A percentile compares a stretch with the other conserved stretches of the same genome.
phyloP scores from a whole-genome alignment of 1,140 invertebrate species.

The Tribolium castaneum region DNA sequence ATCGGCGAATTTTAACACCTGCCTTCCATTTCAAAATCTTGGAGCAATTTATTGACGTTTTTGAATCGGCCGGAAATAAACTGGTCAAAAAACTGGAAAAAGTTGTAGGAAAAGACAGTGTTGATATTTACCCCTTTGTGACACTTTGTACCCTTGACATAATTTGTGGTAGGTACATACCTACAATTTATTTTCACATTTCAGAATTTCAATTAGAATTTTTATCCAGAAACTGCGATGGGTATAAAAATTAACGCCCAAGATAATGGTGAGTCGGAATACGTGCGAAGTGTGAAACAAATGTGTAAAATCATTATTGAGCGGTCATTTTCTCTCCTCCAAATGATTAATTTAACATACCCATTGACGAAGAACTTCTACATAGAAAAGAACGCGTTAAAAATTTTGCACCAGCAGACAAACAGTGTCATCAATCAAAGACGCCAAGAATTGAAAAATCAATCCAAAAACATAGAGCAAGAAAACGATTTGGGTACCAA shows the following conservation, averaged over 20 bases:
- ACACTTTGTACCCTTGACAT: conserved; percentile 78
- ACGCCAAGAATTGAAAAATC: conserved; percentile 58
- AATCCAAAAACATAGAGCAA: conserved; percentile 8
- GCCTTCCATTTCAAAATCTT: conserved; percentile 88
- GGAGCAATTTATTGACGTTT: conserved; percentile 77
- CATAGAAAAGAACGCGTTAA: conserved; percentile 67
- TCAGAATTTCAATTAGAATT: neutral
- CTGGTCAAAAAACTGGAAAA: conserved; percentile 70
- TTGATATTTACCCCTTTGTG: conserved; percentile 75
- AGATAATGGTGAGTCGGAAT: conserved; percentile 75
- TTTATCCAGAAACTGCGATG: conserved; percentile 74
- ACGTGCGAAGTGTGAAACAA: conserved; percentile 77
- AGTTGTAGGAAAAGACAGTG: conserved; percentile 64
- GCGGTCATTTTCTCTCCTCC: conserved; percentile 63
- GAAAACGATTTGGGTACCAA: conserved; percentile 62
- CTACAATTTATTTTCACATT: neutral
- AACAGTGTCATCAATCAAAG: conserved; percentile 68
- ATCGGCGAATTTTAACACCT: conserved; percentile 81
- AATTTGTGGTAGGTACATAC: conserved; percentile 68
- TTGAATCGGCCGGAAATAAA: conserved; percentile 74
- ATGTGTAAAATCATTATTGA: conserved; percentile 62
- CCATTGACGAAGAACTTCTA: conserved; percentile 50
- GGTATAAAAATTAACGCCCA: conserved; percentile 77
- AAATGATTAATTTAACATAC: conserved; percentile 49
- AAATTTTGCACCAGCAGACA: conserved; percentile 77